Evolutionary conservation across 2,797 vertebrate species (phyloP).

Genomic region (Oreortyx pictus): DNA sequence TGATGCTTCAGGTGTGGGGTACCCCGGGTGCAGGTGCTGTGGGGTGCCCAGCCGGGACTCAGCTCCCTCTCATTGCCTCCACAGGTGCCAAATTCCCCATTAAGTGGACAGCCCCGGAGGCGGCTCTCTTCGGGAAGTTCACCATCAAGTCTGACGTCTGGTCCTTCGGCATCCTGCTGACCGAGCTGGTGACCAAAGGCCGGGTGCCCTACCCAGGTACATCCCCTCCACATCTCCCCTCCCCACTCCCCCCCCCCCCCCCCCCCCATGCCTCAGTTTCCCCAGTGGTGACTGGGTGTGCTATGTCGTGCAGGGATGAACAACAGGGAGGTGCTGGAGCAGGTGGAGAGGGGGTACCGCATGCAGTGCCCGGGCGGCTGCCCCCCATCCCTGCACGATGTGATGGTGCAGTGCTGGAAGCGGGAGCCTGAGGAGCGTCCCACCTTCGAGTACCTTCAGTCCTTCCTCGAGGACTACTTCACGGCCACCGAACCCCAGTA

Average conservation of each 20-base stretch:
- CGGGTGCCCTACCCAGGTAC: slow-evolving; percentile 95
- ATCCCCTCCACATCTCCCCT: too few relatives aligned
- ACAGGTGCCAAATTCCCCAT: slow-evolving; percentile 97
- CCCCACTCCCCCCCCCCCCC: too few relatives aligned
- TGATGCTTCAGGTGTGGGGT: too few relatives aligned
- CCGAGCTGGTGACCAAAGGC: slow-evolving; percentile 95
- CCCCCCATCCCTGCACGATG: slow-evolving; percentile 90
- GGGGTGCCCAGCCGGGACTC: fast-evolving
- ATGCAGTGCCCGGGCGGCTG: slow-evolving; percentile 90
- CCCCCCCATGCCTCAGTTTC: not conserved
- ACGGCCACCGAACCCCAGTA: slow-evolving; percentile 98
- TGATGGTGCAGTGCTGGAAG: slow-evolving; percentile 96
- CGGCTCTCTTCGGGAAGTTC: slow-evolving; percentile 92
- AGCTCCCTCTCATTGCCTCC: not conserved
- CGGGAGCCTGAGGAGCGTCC: slow-evolving; percentile 93
- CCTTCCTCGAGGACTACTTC: slow-evolving; percentile 98
- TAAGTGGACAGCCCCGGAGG: slow-evolving; percentile 98
- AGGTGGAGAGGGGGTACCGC: slow-evolving; percentile 94
- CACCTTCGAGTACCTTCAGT: slow-evolving; percentile 97
- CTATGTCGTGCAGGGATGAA: slow-evolving; percentile 87
- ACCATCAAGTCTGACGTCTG: slow-evolving; percentile 98
- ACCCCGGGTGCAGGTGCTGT: not conserved
- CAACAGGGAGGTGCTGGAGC: slow-evolving; percentile 96
- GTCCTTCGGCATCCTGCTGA: slow-evolving; percentile 96
- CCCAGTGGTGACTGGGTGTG: fast-evolving